These are phyloP conservation scores for Microcebus lehilahytsara DNA, from an alignment of 2,113 vertebrate species.

Conservation along the genomic window DNA sequence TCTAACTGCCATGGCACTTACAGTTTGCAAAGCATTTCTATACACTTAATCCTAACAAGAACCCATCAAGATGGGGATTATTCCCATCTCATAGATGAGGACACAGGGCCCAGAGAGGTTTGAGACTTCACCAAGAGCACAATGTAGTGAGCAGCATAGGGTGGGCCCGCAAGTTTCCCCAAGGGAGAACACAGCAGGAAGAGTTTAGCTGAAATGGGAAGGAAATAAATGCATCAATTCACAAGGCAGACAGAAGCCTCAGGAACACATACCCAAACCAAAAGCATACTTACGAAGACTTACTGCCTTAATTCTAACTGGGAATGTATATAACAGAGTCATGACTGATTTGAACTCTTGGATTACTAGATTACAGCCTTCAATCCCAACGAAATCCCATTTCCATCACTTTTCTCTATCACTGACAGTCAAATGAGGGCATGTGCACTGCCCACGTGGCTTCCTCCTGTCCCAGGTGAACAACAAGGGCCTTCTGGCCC, in stretches of 20 bases:
- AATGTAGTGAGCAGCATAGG: neutral
- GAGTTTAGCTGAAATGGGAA: neutral
- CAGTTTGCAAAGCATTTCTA: neutral
- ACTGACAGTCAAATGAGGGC: no score
- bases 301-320: neutral
- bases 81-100: neutral
- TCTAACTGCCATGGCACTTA: neutral
- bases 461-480: neutral
- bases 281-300: neutral
- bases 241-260: neutral
- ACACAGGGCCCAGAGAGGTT: neutral
- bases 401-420: neutral
- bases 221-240: neutral
- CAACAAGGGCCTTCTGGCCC: neutral
- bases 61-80: neutral
- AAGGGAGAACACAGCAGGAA: neutral
- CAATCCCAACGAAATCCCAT: neutral
- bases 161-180: neutral
- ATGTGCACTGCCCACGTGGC: accelerated
- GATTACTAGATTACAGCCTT: neutral
- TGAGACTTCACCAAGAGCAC: neutral
- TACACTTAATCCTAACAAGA: neutral
- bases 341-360: no score
- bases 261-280: neutral
- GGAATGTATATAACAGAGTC: no score